phyloP scores from a whole-genome alignment of 2,797 vertebrate genomes.

The Philypnodon macrostomus region DNA sequence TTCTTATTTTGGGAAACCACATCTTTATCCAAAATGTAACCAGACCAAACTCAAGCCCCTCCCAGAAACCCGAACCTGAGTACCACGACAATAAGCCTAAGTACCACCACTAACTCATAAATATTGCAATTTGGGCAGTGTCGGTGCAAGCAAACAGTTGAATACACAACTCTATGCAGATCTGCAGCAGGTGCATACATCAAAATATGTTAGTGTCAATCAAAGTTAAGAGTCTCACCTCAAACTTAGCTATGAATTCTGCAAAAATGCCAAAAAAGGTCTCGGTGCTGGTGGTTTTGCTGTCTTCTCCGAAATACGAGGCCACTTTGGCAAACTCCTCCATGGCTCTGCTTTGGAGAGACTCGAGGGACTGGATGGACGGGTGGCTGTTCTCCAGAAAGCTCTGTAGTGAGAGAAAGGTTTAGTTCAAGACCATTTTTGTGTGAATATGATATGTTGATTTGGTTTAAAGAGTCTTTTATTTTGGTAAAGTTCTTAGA shows the following conservation, averaged over 20 bases:
- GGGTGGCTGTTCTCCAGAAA: slow-evolving; percentile 95
- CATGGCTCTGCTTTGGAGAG: slow-evolving; percentile 87
- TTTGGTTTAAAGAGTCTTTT: no score
- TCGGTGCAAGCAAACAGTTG: slow-evolving; percentile 5
- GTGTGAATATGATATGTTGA: no score
- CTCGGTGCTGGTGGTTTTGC: slow-evolving; percentile 87
- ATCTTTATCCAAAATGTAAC: no score
- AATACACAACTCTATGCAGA: slow-evolving; percentile 10
- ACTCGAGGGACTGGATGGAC: slow-evolving; percentile 85
- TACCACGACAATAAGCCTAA: no score
- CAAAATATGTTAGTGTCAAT: slow-evolving; percentile 5
- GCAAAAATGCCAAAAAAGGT: slow-evolving; percentile 95
- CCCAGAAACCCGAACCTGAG: no score
- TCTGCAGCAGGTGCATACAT: slow-evolving; percentile 8
- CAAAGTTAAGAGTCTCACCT: slow-evolving; percentile 77
- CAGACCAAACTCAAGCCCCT: no score
- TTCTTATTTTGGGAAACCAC: no score
- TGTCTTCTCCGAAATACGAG: slow-evolving; percentile 93
- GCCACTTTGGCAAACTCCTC: slow-evolving; percentile 90
- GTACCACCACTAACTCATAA: no score
- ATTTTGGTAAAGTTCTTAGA: no score
- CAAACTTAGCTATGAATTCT: slow-evolving; percentile 94
- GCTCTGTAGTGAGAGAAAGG: slow-evolving; percentile 68
- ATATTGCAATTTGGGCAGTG: slow-evolving; percentile 11
- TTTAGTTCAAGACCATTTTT: not conserved